These are phyloP conservation scores for Phycodurus eques DNA, from an alignment of 2,113 vertebrate species.

Conservation along the genomic window DNA sequence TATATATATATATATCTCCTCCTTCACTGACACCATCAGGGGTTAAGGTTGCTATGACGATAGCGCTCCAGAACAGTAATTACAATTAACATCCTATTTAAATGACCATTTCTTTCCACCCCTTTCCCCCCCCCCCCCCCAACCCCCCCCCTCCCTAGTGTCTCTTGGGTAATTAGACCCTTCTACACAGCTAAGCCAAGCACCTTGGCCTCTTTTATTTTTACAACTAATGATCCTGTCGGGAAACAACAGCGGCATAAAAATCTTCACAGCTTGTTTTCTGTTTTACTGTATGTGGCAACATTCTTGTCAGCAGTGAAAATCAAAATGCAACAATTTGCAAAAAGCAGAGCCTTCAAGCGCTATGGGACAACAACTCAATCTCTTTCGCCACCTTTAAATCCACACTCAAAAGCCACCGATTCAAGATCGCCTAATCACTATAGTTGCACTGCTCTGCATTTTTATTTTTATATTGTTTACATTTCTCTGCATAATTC, in stretches of 20 bases:
- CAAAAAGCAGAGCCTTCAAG: too few relatives aligned
- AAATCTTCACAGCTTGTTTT: slow-evolving; percentile 30
- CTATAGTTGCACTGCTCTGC: too few relatives aligned
- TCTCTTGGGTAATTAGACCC: slow-evolving; percentile 59
- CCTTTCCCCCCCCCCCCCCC: slow-evolving; percentile 25
- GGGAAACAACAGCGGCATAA: slow-evolving; percentile 37
- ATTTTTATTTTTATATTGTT: too few relatives aligned
- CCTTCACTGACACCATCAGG: slow-evolving; percentile 37
- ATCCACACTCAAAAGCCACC: too few relatives aligned
- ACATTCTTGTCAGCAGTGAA: slow-evolving; percentile 13
- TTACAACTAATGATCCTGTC: slow-evolving; percentile 51
- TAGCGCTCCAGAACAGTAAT: slow-evolving; percentile 64
- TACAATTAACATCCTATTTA: slow-evolving; percentile 70
- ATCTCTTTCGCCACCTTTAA: too few relatives aligned
- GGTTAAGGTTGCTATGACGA: slow-evolving; percentile 61
- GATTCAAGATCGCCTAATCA: too few relatives aligned
- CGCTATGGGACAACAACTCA: too few relatives aligned
- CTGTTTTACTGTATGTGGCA: slow-evolving; percentile 23
- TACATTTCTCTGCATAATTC: too few relatives aligned
- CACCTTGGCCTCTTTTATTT: slow-evolving; percentile 43
- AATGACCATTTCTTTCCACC: slow-evolving; percentile 62
- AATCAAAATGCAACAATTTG: slow-evolving; percentile 32
- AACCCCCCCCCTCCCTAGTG: slow-evolving; percentile 26
- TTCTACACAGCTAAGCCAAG: slow-evolving; percentile 45
- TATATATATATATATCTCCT: slow-evolving; percentile 2